These are phyloP conservation scores for Hydrolagus colliei DNA, from an alignment of 2,797 vertebrate species.

Conservation along the genomic window DNA sequence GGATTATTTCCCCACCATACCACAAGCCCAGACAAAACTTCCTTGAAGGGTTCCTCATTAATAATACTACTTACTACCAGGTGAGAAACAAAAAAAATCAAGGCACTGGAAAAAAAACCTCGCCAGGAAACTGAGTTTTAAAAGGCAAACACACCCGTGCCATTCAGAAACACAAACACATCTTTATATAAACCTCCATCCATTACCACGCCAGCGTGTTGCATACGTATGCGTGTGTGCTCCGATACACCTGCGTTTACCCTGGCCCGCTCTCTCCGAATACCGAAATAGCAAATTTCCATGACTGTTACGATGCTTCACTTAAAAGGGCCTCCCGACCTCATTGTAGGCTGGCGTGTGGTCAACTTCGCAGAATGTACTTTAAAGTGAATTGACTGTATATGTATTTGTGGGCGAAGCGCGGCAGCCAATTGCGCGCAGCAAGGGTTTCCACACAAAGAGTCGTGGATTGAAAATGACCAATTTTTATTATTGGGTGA, in stretches of 20 bases:
- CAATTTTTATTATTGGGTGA: no score
- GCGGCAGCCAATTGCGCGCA: no score
- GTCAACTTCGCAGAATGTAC: no score
- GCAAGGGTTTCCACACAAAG: no score
- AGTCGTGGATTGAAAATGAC: no score
- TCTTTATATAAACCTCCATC: no score
- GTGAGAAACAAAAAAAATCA: no score
- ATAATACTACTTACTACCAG: not conserved
- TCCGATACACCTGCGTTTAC: not conserved
- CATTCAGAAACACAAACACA: not conserved
- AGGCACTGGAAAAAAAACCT: not conserved
- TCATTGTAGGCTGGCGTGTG: not conserved
- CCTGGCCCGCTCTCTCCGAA: not conserved
- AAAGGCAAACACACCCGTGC: not conserved
- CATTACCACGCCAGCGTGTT: no score
- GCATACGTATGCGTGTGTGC: not conserved
- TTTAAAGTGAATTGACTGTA: no score
- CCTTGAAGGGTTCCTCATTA: slow-evolving; percentile 3
- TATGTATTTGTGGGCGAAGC: no score
- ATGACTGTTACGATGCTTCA: not conserved
- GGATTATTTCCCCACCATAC: not conserved
- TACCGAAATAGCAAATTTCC: not conserved
- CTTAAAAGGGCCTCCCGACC: not conserved
- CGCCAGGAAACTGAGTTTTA: not conserved
- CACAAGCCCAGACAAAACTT: not conserved